Base-by-base conservation (phyloP, 2,113 vertebrate species). In the Cathartes aura region DNA sequence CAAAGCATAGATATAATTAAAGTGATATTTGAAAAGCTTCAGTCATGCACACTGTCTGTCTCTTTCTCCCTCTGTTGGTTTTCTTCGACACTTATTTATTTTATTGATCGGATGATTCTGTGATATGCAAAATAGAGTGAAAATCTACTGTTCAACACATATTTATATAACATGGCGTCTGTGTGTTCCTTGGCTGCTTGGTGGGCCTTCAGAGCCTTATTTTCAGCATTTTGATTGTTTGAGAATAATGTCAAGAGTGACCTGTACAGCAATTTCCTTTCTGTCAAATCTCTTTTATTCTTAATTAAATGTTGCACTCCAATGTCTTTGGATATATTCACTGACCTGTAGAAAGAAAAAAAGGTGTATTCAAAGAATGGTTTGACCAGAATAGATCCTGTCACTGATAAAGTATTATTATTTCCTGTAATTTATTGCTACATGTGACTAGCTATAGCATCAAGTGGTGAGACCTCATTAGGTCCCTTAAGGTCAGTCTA, bases 351-450 rank as follows among this genome's bases (percentile, higher is more conserved):
- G 23, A 82, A 80, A 47, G 6, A 2, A 4, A 55, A 76, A 40
- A 59, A 38, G 2, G 7, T 11, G 8, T 60, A 64, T 95, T 84
- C 62, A 75, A 43, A 40, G 20, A 95, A 50, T 11, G 9, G 17
- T 80, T 97, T 93, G 43, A 9, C 14, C 64, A 50, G 73, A 91
- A 80, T 36, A 84, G 90, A 81, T 96, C 11, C 30, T 24, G 2
- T 63, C 47, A 43, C 43, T 47, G 79, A 86, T 93, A 92, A 96
- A 12, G 13, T 91, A 80, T 83, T 87, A 47, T 93, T 92, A 97
- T 98, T 85, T 95, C 87, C 56, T 96, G 56, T 75, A 95, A 86
- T 93, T 96, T 90, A 94, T 66, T 91, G 81, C 19, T 89, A 62
- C 8, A 3, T 60, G 29, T 60, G 40, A 43, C 68, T 56, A 90